A percentile compares a stretch with the other conserved stretches of the same genome.
These are phyloP conservation scores for Lagorchestes hirsutus DNA, from an alignment of 2,797 vertebrate genomes.

Conservation along the genomic window DNA sequence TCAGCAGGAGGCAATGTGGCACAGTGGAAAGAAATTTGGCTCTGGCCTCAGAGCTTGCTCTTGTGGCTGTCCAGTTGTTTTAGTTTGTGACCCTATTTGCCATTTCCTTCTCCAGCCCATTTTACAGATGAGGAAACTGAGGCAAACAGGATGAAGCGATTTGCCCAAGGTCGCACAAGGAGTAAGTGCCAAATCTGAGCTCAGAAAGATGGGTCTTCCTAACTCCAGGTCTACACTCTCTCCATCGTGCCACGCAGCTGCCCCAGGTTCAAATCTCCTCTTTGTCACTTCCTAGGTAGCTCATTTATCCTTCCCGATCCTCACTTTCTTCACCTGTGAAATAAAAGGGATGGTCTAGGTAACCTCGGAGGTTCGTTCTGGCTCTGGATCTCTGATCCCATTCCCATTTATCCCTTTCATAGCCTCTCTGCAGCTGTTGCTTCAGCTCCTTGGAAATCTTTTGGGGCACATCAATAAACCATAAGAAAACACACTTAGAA, in stretches of 20 bases:
- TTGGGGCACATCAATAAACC: constrained; percentile 24
- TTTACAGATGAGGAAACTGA: neutral
- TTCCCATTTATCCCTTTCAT: neutral
- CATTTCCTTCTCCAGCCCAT: neutral
- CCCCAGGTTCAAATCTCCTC: neutral
- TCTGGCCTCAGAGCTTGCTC: neutral
- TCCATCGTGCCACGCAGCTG: neutral
- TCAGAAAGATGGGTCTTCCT: neutral
- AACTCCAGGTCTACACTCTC: neutral
- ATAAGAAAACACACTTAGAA: constrained; percentile 16
- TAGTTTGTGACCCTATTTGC: neutral
- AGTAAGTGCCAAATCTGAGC: neutral
- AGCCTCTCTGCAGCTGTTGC: neutral
- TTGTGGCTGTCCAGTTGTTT: neutral
- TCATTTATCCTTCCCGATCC: neutral
- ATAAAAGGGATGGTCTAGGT: constrained; percentile 28
- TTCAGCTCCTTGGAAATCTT: neutral
- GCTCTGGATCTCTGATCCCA: constrained; percentile 3
- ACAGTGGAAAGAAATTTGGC: neutral
- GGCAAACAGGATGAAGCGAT: neutral
- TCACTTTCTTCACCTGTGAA: constrained; percentile 1
- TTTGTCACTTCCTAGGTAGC: constrained; percentile 30
- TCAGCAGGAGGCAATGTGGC: neutral
- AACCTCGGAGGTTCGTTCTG: neutral
- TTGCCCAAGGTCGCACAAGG: neutral